Base-by-base conservation (phyloP, 1,140 invertebrate species). In the Drosophila miranda region DNA sequence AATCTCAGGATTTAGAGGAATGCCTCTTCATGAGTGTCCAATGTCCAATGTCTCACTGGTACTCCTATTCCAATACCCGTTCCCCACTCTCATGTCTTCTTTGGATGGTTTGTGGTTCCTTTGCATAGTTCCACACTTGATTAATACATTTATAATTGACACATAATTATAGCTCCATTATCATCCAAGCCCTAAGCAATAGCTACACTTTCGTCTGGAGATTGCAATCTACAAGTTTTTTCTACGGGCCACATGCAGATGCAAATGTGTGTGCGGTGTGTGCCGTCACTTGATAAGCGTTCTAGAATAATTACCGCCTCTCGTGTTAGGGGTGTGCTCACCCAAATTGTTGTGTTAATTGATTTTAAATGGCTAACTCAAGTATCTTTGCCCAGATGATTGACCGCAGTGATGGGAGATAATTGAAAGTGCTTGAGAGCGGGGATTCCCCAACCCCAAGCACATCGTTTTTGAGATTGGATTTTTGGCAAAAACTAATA, bases 61-160 rank as follows among this genome's bases (percentile, higher is more conserved):
- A 26, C 3, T 5, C 4, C 23, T 5, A 26, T 26, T 5, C 30
- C 9, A 1, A 19, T 19, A 8, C 2, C 28, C 30, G 8, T 8
- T 30, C 7, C 34, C 11, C 11, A 5, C 11, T 13, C 34, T 11
- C 34, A 11, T 23, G 14, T 5, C 8, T 42, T 23, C 28, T 53
- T 6, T 16, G 30, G 30, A 28, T 50, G 28, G 6, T 7, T 28
- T 0, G 26, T 6, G 9, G 3, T 30, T n/a, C 23, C 5, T 26
- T 26, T 26, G 23, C 23, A 26, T 26, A 26, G 49, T 61, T 14
- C 26, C 43, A 51, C 38, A 3, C 50, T 66, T 87, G 81, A 86
- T 87, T 82, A 66, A 86, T 86, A 60, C 61, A 72, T 68, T 86
- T 86, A 68, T 87, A 86, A 86, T 87, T 82, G 82, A 59, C 69